Evolutionary conservation across 2,797 vertebrate species (phyloP), one percentile per base, ranked within the genome.

Genomic region (Chelon auratus): DNA sequence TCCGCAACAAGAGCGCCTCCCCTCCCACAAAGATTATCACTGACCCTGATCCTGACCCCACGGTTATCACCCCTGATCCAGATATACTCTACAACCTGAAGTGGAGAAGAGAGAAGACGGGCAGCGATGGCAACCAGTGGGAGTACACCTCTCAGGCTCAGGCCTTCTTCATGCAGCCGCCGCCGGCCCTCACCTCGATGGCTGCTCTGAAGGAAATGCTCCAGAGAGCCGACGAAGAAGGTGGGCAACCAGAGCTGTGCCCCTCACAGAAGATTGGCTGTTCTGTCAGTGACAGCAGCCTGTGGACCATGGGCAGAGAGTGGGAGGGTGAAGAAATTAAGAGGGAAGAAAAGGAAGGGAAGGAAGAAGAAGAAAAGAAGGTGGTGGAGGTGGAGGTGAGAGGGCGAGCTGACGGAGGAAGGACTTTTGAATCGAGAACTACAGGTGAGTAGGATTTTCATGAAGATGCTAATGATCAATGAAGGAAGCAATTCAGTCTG

Each of bases 71-170:
- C 3, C 95, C 95, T 2, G 95, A 95, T 74, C 93, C 95, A 18
- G 95, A 95, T 58, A 93, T 95, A 69, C 87, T 95, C 18, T 95
- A 95, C 89, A 95, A 95, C 85, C 81, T 95, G 58, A 95, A 91
- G 85, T 95, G 95, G 95, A 92, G 94, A 64, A 82, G 89, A 69
- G 92, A 94, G 81, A 95, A 88, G 77, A 61, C 53, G 0, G 93
- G 93, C 10, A 85, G 89, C 0, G 91, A 93, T 54, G 95, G 91
- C 43, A 87, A 6, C 68, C 92, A 94, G 52, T 95, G 95, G 95
- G 95, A 95, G 70, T 95, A 95, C 85, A 95, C 94, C 52, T 94
- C 95, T 9, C 94, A 95, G 81, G 95, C 94, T 56, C 93, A 95
- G 83, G 91, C 93, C 52, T 75, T 93, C 36, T 93, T 95, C 80